Percentiles rank a stretch among this genome's conserved stretches.
Conservation (phyloP, 2,888 invertebrate species). For the Chirona hameri region DNA sequence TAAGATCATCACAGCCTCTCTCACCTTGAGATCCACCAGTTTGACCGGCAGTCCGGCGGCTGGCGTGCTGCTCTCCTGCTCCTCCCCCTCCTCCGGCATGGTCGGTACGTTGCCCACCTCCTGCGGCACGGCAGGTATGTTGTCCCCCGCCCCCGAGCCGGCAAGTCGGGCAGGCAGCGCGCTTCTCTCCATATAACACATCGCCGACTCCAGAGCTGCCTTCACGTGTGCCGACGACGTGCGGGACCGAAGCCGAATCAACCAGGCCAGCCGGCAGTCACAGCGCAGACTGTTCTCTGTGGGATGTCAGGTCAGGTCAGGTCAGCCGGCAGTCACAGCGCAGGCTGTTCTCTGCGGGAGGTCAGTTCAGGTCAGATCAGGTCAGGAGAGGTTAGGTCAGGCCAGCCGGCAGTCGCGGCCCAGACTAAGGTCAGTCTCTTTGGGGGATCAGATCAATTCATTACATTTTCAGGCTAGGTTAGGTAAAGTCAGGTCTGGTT, state of each 20-base stretch:
- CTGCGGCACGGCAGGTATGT: background rate
- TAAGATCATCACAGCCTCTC: too few relatives aligned
- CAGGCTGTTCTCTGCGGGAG: too few relatives aligned
- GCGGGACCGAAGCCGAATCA: slow-evolving; percentile 68
- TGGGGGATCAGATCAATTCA: too few relatives aligned
- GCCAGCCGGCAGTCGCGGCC: too few relatives aligned
- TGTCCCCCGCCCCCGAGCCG: too few relatives aligned
- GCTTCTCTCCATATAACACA: slow-evolving; percentile 60
- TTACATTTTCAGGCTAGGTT: too few relatives aligned
- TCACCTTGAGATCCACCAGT: background rate
- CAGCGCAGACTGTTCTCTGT: slow-evolving; percentile 78
- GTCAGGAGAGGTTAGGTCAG: too few relatives aligned
- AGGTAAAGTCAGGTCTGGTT: too few relatives aligned
- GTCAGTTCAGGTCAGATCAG: background rate
- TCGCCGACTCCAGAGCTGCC: slow-evolving; percentile 65
- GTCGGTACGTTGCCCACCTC: background rate
- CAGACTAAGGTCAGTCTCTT: too few relatives aligned
- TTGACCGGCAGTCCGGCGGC: background rate
- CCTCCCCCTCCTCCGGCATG: too few relatives aligned
- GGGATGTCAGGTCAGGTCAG: background rate
- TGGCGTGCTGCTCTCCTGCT: background rate
- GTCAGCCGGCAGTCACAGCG: background rate
- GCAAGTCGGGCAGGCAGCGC: slow-evolving; percentile 35
- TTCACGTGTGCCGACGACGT: slow-evolving; percentile 67
- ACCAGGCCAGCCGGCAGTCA: slow-evolving; percentile 78